These are phyloP conservation scores for Oligia latruncula DNA, from an alignment of 2,888 invertebrate genomes.

Conservation along the genomic window DNA sequence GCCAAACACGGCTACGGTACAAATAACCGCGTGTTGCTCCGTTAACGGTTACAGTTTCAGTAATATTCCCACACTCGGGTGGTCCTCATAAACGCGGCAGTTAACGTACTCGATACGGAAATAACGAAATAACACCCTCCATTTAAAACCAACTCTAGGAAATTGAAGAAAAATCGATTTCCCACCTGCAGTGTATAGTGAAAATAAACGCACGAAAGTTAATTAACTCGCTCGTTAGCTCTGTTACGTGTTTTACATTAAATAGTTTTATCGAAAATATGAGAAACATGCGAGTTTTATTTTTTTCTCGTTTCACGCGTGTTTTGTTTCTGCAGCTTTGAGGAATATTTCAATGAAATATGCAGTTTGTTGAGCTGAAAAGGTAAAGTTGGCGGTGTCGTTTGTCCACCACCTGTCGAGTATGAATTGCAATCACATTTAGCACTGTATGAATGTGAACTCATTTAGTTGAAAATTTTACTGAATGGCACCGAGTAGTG, in stretches of 20 bases:
- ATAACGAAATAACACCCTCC: slow-evolving; percentile 50
- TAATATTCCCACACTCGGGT: slow-evolving; percentile 54
- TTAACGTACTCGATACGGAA: slow-evolving; percentile 51
- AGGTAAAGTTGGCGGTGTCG: background rate
- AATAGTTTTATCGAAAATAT: slow-evolving; percentile 25
- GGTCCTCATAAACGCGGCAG: slow-evolving; percentile 55
- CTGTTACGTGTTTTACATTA: slow-evolving; percentile 30
- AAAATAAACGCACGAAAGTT: slow-evolving; percentile 36
- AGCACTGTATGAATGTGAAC: slow-evolving; percentile 1
- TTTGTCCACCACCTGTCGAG: slow-evolving; percentile 15
- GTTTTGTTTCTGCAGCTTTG: slow-evolving; percentile 24
- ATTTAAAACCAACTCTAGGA: slow-evolving; percentile 56
- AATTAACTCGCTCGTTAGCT: slow-evolving; percentile 40
- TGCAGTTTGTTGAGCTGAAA: slow-evolving; percentile 8
- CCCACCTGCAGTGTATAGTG: slow-evolving; percentile 35
- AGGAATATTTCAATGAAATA: slow-evolving; percentile 5
- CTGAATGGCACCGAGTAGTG: too few relatives aligned
- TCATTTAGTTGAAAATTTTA: slow-evolving; percentile 19
- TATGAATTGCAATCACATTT: slow-evolving; percentile 19
- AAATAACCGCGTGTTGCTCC: slow-evolving; percentile 38
- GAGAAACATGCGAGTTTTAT: slow-evolving; percentile 12
- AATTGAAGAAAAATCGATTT: slow-evolving; percentile 64
- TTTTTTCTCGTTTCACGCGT: background rate
- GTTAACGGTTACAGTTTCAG: slow-evolving; percentile 48
- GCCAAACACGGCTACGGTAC: slow-evolving; percentile 29